Conservation (phyloP, 2,888 invertebrate species). For the Sphinx pinastri region DNA sequence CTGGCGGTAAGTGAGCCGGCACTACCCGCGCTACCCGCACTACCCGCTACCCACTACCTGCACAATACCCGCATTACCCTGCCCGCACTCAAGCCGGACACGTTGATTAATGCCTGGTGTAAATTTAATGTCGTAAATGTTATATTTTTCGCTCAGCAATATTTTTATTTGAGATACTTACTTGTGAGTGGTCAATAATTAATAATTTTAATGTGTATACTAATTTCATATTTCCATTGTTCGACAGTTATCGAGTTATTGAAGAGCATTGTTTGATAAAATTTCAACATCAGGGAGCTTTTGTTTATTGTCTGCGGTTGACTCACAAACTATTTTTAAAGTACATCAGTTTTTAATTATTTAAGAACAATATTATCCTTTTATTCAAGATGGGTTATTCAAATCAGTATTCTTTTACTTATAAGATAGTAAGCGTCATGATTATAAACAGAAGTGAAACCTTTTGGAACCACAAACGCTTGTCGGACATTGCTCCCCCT, state of each 20-base stretch:
- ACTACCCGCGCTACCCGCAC: too few relatives aligned
- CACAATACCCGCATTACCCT: not conserved
- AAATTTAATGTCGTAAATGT: constrained; percentile 33
- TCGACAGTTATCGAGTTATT: not conserved
- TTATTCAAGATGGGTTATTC: too few relatives aligned
- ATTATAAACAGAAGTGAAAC: too few relatives aligned
- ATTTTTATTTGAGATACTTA: constrained; percentile 5
- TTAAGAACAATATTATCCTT: too few relatives aligned
- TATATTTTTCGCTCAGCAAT: constrained; percentile 7
- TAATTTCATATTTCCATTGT: constrained; percentile 9
- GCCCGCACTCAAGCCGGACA: constrained; percentile 46
- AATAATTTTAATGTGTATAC: not conserved
- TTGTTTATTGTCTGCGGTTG: too few relatives aligned
- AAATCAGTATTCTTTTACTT: too few relatives aligned
- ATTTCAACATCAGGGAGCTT: not conserved
- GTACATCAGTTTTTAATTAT: not conserved
- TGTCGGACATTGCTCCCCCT: too few relatives aligned
- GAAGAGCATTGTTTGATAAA: not conserved
- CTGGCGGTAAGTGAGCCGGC: constrained; percentile 47
- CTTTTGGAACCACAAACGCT: too few relatives aligned
- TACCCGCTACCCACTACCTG: constrained; percentile 9
- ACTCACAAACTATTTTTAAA: not conserved
- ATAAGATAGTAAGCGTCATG: too few relatives aligned
- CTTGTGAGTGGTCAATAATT: constrained; percentile 5
- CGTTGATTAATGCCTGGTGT: constrained; percentile 47